Evolutionary conservation across 2,888 invertebrate species (phyloP).

Genomic region (Salpingus planirostris): DNA sequence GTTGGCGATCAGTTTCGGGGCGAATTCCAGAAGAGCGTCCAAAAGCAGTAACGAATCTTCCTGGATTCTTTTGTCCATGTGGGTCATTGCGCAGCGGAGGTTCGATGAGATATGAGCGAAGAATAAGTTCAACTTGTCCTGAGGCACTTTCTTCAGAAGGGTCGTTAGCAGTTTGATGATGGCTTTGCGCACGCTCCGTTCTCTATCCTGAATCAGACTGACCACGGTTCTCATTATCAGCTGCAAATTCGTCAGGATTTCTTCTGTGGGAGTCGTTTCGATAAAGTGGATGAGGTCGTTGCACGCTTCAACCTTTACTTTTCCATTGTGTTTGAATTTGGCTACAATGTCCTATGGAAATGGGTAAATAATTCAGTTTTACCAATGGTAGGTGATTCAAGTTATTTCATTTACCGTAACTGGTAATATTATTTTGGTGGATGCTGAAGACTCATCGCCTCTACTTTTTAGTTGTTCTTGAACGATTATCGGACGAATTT

Average conservation of each 20-base stretch:
- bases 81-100: conserved; percentile 83
- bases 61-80: conserved; percentile 70
- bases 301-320: conserved; percentile 56
- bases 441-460: conserved; percentile 38
- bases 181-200: conserved; percentile 51
- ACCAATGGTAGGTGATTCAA: not conserved
- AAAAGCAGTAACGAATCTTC: conserved; percentile 74
- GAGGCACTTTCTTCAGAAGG: too few species aligned
- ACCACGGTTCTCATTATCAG: conserved; percentile 60
- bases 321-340: conserved; percentile 66
- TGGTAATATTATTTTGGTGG: not conserved
- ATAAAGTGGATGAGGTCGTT: conserved; percentile 53
- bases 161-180: conserved; percentile 49
- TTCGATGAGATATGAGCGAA: conserved; percentile 70
- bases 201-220: conserved; percentile 63
- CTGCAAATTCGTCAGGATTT: conserved; percentile 45
- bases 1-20: conserved; percentile 56
- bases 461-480: conserved; percentile 58
- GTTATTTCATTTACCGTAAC: not conserved
- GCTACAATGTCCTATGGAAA: conserved; percentile 52
- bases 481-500: conserved; percentile 78
- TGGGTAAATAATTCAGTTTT: conserved; percentile 1
- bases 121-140: conserved; percentile 58
- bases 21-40: conserved; percentile 62
- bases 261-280: conserved; percentile 36